These are phyloP conservation scores for Zeus faber DNA, from an alignment of 2,113 vertebrate genomes.

Conservation along the genomic window DNA sequence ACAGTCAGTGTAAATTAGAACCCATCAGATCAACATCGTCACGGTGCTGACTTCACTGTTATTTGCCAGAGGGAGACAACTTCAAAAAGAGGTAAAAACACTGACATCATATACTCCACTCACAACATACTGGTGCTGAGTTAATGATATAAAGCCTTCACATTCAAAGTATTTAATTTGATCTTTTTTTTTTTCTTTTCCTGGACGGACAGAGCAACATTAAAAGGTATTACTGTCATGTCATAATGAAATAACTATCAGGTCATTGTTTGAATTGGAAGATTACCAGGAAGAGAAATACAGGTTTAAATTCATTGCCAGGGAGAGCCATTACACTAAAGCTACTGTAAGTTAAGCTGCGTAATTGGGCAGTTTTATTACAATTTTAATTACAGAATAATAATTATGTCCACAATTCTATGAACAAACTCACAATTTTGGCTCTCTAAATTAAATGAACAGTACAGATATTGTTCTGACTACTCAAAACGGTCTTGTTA, in stretches of 20 bases:
- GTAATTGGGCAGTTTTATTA: background rate
- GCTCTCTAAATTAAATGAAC: too few species aligned
- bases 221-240: too few species aligned
- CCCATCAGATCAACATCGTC: constrained; percentile 6
- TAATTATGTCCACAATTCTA: background rate
- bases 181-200: too few species aligned
- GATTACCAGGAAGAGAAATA: too few species aligned
- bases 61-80: constrained; percentile 10
- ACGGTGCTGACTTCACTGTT: constrained; percentile 3
- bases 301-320: too few species aligned
- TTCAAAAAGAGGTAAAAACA: constrained; percentile 15
- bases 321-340: background rate
- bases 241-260: too few species aligned
- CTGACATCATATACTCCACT: constrained; percentile 8
- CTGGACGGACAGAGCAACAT: too few species aligned
- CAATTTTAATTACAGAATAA: background rate
- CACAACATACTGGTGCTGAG: constrained; percentile 4
- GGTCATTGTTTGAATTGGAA: too few species aligned
- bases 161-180: too few species aligned
- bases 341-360: background rate
- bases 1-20: constrained; percentile 8
- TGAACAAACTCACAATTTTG: background rate
- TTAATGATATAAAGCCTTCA: too few species aligned
- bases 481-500: too few species aligned
- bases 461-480: background rate